Conservation (phyloP, 2,797 vertebrate genomes). For the Sphaeramia orbicularis region DNA sequence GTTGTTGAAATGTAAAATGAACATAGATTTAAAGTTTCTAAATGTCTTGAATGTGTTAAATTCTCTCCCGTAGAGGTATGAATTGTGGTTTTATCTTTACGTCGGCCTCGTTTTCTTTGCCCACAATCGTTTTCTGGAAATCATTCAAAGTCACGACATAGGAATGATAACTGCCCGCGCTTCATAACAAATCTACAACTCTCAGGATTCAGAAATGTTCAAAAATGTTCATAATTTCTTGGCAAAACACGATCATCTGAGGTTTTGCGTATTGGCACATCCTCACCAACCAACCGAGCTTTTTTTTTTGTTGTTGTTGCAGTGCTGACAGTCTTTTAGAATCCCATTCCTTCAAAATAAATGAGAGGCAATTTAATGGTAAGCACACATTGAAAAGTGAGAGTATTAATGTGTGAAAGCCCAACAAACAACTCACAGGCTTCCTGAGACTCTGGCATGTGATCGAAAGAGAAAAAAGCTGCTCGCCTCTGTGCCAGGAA, state of each 20-base stretch:
- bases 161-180: constrained; percentile 15
- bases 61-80: constrained; percentile 14
- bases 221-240: constrained; percentile 31
- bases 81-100: constrained; percentile 30
- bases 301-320: constrained; percentile 3
- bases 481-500: constrained; percentile 81
- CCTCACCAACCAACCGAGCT: constrained; percentile 10
- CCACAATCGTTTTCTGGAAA: constrained; percentile 31
- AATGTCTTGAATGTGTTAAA: constrained; percentile 8
- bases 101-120: constrained; percentile 34
- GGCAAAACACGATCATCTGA: constrained; percentile 33
- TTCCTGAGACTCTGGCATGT: constrained; percentile 81
- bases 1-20: too few relatives aligned
- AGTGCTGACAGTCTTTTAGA: constrained; percentile 13
- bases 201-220: constrained; percentile 26
- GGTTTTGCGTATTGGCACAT: constrained; percentile 41
- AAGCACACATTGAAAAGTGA: constrained; percentile 57
- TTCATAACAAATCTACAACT: constrained; percentile 36
- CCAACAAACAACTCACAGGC: constrained; percentile 81
- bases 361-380: constrained; percentile 49
- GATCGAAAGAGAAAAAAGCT: constrained; percentile 70
- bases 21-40: too few relatives aligned
- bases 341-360: constrained; percentile 32
- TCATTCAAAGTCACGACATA: constrained; percentile 40
- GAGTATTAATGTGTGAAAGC: constrained; percentile 78